phyloP scores from a whole-genome alignment of 35 echinoderm and acorn worm species.

The Holothuria glaberrima region DNA sequence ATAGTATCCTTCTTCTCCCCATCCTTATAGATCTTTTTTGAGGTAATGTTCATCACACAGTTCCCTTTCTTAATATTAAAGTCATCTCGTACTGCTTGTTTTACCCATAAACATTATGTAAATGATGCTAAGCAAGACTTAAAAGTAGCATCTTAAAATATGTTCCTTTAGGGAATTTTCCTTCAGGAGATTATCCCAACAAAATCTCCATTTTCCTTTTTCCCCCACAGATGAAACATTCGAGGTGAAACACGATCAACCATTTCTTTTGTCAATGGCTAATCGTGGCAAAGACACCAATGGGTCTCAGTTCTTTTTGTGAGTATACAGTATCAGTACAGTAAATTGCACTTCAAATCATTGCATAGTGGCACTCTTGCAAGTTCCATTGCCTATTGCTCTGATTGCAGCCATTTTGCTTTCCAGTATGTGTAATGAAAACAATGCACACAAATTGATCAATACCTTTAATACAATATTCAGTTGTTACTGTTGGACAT shows the following conservation, averaged over 20 bases:
- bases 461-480: too few species aligned
- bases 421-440: neutral
- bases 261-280: conserved; percentile 95
- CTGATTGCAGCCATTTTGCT: neutral
- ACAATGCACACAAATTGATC: neutral
- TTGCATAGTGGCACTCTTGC: neutral
- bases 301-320: conserved; percentile 99
- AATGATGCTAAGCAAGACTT: too few species aligned
- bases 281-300: conserved; percentile 99
- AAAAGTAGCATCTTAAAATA: too few species aligned
- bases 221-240: conserved; percentile 91
- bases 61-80: neutral
- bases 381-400: neutral
- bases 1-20: too few species aligned
- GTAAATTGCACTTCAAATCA: neutral
- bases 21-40: neutral
- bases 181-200: neutral
- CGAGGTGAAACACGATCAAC: conserved; percentile 91
- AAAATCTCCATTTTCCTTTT: neutral
- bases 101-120: too few species aligned
- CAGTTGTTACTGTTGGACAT: too few species aligned
- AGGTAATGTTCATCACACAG: neutral
- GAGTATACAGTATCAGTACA: conserved; percentile 45
- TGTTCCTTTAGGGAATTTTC: too few species aligned
- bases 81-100: too few species aligned